Conservation (phyloP, 2,797 vertebrate genomes). For the Ataeniobius toweri region DNA sequence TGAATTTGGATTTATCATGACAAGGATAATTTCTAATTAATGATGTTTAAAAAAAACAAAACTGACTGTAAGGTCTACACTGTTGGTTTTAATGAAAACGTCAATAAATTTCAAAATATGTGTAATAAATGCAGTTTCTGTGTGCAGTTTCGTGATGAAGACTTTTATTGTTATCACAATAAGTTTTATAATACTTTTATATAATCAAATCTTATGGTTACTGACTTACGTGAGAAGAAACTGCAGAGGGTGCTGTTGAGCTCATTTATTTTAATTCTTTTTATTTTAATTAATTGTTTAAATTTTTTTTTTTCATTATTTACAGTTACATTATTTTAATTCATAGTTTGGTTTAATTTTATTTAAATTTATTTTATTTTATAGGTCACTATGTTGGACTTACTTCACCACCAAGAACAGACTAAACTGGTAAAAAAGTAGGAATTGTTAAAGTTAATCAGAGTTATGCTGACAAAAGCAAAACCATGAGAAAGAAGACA, state of each 20-base stretch:
- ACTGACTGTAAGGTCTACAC: no score
- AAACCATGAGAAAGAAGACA: neutral
- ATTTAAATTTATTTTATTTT: neutral
- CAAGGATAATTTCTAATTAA: no score
- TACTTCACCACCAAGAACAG: neutral
- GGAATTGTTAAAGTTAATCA: neutral
- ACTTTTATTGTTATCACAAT: neutral
- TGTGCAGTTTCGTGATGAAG: neutral
- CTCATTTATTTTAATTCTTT: neutral
- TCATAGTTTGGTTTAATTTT: neutral
- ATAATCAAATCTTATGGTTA: neutral
- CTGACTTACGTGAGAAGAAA: neutral
- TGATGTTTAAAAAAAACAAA: no score
- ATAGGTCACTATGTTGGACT: neutral
- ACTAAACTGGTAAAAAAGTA: neutral
- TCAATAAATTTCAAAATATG: neutral
- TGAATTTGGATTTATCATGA: no score
- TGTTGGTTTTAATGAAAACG: no score
- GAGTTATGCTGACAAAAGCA: no score
- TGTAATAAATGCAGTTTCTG: neutral
- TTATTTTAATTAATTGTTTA: neutral
- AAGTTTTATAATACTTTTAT: neutral
- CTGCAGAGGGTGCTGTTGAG: neutral
- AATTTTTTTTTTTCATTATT: neutral
- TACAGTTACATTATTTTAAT: neutral